Evolutionary conservation across 2,888 invertebrate species (phyloP).

Genomic region (Disparrhopalites patrizii): DNA sequence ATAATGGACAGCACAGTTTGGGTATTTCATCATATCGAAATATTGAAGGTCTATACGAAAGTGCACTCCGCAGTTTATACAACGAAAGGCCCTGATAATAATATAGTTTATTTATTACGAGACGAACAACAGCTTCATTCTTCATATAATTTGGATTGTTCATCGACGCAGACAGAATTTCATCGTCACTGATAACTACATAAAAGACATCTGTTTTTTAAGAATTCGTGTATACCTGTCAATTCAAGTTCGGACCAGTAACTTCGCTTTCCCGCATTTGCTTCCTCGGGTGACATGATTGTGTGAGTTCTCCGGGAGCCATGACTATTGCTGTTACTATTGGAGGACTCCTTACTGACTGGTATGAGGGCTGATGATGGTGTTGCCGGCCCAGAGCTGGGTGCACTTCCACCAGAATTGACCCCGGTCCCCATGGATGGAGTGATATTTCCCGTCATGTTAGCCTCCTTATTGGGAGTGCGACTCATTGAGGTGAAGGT

Average conservation of each 20-base stretch:
- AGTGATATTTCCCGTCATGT: conserved; percentile 29
- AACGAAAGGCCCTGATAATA: no score
- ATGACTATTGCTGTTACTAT: not conserved
- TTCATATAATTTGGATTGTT: not conserved
- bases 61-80: no score
- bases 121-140: not conserved
- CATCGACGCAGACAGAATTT: not conserved
- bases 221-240: conserved; percentile 56
- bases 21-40: no score
- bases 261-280: conserved; percentile 86
- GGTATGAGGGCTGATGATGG: conserved; percentile 20
- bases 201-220: no score
- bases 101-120: no score
- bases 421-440: conserved; percentile 15
- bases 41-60: no score
- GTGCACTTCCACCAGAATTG: conserved; percentile 22
- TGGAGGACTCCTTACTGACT: conserved; percentile 11
- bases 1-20: no score
- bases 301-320: conserved; percentile 68
- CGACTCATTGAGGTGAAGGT: conserved; percentile 21
- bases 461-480: conserved; percentile 23
- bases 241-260: conserved; percentile 91
- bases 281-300: conserved; percentile 89
- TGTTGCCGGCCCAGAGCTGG: conserved; percentile 21
- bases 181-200: not conserved